phyloP scores from a whole-genome alignment of 2,888 invertebrate species.

The Hyppa rectilinea region DNA sequence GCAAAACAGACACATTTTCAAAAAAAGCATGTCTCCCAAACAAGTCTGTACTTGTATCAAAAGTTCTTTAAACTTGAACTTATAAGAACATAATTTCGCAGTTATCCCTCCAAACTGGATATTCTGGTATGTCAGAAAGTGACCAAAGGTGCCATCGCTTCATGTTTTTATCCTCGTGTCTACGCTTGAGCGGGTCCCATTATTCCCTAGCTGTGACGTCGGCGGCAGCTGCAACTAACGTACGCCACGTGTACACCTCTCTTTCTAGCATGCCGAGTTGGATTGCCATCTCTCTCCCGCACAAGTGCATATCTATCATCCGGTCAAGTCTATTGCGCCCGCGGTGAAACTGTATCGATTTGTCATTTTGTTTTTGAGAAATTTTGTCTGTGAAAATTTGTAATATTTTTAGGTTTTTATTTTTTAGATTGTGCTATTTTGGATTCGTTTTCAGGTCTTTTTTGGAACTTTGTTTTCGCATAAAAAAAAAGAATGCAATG shows the following conservation, averaged over 20 bases:
- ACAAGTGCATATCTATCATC: constrained; percentile 82
- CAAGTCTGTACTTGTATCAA: constrained; percentile 30
- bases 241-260: constrained; percentile 78
- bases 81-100: constrained; percentile 38
- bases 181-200: constrained; percentile 85
- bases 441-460: not conserved
- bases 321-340: constrained; percentile 80
- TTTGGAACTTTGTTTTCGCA: not conserved
- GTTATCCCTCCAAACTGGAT: constrained; percentile 52
- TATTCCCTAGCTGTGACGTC: constrained; percentile 87
- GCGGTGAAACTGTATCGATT: constrained; percentile 82
- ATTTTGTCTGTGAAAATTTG: constrained; percentile 30
- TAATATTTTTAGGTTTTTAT: constrained; percentile 5
- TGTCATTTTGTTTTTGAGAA: constrained; percentile 66
- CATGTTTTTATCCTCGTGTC: constrained; percentile 76
- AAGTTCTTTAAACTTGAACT: constrained; percentile 41
- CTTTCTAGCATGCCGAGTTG: constrained; percentile 72
- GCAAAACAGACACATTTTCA: not conserved
- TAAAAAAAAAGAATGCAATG: no score
- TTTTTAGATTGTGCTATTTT: not conserved
- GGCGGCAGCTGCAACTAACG: constrained; percentile 89
- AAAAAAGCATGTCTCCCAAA: not conserved
- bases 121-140: constrained; percentile 59
- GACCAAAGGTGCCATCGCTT: constrained; percentile 73
- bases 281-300: constrained; percentile 74